Conservation (phyloP, 2,888 invertebrate species). For the Brachyptera risi region DNA sequence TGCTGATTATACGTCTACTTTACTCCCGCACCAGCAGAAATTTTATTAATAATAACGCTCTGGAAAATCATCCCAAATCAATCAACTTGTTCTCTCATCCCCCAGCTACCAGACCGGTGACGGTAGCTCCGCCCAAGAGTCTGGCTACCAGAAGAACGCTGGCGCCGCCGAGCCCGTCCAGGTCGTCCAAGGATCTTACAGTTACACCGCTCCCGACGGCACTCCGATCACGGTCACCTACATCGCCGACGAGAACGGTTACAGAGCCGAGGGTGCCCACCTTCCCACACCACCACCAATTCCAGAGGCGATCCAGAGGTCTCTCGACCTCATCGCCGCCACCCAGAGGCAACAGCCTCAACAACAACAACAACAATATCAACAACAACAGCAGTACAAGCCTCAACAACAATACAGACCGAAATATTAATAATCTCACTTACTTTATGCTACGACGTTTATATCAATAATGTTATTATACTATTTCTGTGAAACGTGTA, state of each 20-base stretch:
- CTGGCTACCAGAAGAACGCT: conserved; percentile 65
- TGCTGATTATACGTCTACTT: too few species aligned
- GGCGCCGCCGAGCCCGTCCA: conserved; percentile 44
- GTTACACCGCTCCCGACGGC: conserved; percentile 57
- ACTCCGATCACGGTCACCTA: conserved; percentile 52
- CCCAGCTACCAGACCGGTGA: conserved; percentile 44
- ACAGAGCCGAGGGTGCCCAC: conserved; percentile 49
- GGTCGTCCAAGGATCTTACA: conserved; percentile 55
- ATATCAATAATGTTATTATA: too few species aligned
- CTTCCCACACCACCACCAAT: conserved; percentile 48
- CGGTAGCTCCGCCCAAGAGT: conserved; percentile 52
- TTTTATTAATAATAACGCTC: too few species aligned
- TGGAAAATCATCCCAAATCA: too few species aligned
- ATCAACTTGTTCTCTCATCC: too few species aligned
- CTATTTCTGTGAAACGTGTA: too few species aligned
- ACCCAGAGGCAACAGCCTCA: conserved; percentile 22
- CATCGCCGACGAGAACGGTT: conserved; percentile 50
- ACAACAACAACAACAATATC: conserved; percentile 10
- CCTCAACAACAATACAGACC: background rate
- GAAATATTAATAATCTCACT: background rate
- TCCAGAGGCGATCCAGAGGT: conserved; percentile 36
- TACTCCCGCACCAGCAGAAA: too few species aligned
- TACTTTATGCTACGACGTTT: too few species aligned
- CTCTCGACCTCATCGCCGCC: conserved; percentile 28
- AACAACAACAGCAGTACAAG: conserved; percentile 6